Evolutionary conservation across 2,797 vertebrate genomes (phyloP), one percentile per base, ranked within the genome.

Genomic region (Coregonus suidteri): DNA sequence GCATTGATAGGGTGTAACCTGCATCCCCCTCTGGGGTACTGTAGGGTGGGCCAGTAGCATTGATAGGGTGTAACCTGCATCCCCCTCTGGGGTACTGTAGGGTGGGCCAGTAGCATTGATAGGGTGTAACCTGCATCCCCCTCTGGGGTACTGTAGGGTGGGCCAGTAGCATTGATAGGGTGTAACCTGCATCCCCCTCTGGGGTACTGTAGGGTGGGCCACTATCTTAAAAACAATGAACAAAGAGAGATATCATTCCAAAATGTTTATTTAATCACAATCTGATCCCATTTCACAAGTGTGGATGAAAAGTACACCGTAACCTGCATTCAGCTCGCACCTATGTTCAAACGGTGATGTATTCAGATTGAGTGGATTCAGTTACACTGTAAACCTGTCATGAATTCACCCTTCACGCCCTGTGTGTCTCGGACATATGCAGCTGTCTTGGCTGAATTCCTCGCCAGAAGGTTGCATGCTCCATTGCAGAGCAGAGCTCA

Each of bases 381-480:
- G 81, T 85, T 83, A 77, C 83, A 88, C 72, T 79, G 79, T 79
- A 75, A 85, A 83, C 77, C 74, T 77, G 81, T 83, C 84, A 83
- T 79, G 77, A 86, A 75, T 85, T 47, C 88, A 77, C 67, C 74
- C 77, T 69, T 78, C 73, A 76, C 41, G 86, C 77, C 37, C 47
- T 74, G 83, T 87, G 82, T 88, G 87, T 66, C 84, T 84, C 82
- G 77, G 82, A 86, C 87, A 89, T 87, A 84, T 80, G 84, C 82
- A 80, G 80, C 82, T 77, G 76, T 73, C 82, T 77, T 75, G 76
- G 79, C 76, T 79, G 71, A 5, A 41, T 13, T 78, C 82, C 56
- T 80, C 84, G 87, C 89, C 91, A 90, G 82, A 76, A 89, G 82
- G 79, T 84, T 88, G 90, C 89, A 92, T 82, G 91, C 90, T 81